Evolutionary conservation across 2,888 invertebrate genomes (phyloP), one percentile per base, ranked within the genome.

Genomic region (Plemyria rubiginata): DNA sequence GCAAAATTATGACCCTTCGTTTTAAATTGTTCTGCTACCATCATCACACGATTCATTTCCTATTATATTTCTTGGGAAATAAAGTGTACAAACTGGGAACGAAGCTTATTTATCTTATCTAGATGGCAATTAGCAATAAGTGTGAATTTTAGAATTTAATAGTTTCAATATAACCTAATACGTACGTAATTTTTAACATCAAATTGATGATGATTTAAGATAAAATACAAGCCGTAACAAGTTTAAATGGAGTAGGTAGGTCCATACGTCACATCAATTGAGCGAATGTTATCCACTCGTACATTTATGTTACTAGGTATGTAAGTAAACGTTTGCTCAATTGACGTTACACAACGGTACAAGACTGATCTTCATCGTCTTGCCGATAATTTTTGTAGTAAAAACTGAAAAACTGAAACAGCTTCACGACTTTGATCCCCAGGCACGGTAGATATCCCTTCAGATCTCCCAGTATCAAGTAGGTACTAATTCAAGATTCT

Each of bases 1-100:
- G 66, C 66, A 51, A 66, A 66, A 66, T 55, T 63, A 49, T 63
- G 41, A 58, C 60, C 59, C 59, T 62, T 56, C 59, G 13, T 45
- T 55, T 15, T 56, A 62, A 62, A 62, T 62, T 60, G 60, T 51
- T 60, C 62, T 49, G 58, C 36, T 59, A 56, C 60, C 45, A 57
- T 55, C 62, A 59, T 51, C 38, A 45, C 45, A 52, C 40, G 7
- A 50, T 11, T 50, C 49, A 49, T 12, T 28, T n/a, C 12, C 12
- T 32, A 7, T 6, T 40, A 4, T 51, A 38, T 38, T 28, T 51
- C 51, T 22, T 38, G 51, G 36, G 9, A 49, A 50, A 29, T 32
- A 5, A 4, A 50, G 36, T 12, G 2, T 48, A n/a, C 16, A 6
- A 46, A 12, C 22, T 16, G 9, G 46, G 22, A 28, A 12, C 12